A percentile compares a stretch with the other conserved stretches of the same genome.
Conservation (phyloP, 2,113 vertebrate genomes). For the Amazona vittata region DNA sequence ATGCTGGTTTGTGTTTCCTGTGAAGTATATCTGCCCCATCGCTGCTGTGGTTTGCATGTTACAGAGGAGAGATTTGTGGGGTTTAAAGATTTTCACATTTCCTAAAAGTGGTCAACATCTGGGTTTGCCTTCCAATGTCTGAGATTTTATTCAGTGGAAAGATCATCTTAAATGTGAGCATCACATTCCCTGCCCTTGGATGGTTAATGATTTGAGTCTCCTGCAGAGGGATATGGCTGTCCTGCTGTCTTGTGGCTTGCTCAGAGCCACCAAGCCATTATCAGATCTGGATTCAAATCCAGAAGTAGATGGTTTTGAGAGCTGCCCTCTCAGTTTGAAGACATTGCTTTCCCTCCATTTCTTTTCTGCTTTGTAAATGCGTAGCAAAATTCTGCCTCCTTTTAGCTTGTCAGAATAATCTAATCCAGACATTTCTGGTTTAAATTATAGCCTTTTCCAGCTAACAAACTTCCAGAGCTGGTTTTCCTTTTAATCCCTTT, state of each 20-base stretch:
- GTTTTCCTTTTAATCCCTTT: constrained; percentile 44
- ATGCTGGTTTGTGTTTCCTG: neutral
- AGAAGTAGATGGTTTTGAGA: neutral
- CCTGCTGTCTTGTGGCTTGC: neutral
- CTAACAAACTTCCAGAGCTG: constrained; percentile 17
- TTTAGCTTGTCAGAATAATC: constrained; percentile 34
- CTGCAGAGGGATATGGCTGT: neutral
- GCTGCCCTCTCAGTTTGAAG: neutral
- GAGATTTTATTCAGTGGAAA: neutral
- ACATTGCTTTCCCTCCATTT: neutral
- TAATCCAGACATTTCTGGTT: constrained; percentile 45
- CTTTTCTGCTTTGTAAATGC: neutral
- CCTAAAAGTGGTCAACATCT: neutral
- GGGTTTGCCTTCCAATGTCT: neutral
- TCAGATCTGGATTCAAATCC: constrained; percentile 1
- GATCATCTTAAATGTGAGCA: neutral
- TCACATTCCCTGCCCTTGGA: neutral
- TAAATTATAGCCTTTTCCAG: constrained; percentile 26
- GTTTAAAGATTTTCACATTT: neutral
- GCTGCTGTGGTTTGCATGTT: neutral
- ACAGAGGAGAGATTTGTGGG: fast-evolving
- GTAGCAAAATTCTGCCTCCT: constrained; percentile 4
- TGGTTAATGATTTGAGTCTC: neutral
- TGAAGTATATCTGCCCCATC: neutral
- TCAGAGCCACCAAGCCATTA: neutral